phyloP scores from a whole-genome alignment of 1,140 invertebrate genomes.

The Trichogramma pretiosum region DNA sequence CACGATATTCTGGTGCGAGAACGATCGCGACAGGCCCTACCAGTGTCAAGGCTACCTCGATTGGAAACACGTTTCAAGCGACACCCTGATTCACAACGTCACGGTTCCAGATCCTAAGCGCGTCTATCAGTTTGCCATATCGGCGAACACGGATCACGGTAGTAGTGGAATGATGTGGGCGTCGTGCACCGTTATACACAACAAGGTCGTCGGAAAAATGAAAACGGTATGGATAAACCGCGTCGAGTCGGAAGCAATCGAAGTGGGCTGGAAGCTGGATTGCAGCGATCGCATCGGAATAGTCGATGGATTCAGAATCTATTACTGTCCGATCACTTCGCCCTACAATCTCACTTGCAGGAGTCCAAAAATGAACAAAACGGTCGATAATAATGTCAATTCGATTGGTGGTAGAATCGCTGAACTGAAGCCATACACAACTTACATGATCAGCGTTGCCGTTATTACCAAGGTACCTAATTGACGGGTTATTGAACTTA shows the following conservation, averaged over 20 bases:
- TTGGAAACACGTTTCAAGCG: conserved; percentile 47
- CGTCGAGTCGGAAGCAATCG: conserved; percentile 51
- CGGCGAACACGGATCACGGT: conserved; percentile 52
- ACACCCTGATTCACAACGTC: conserved; percentile 43
- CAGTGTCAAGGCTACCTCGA: conserved; percentile 52
- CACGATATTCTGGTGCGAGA: conserved; percentile 67
- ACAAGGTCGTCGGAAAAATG: conserved; percentile 57
- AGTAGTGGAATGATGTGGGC: conserved; percentile 74
- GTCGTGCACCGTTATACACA: conserved; percentile 63
- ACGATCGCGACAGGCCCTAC: conserved; percentile 50
- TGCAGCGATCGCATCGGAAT: conserved; percentile 59
- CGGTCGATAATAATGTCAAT: conserved; percentile 40
- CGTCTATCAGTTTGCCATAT: conserved; percentile 62
- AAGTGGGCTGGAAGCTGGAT: conserved; percentile 60
- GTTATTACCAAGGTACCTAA: conserved; percentile 53
- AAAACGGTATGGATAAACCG: conserved; percentile 54
- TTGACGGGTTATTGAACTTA: no score
- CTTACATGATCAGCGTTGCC: conserved; percentile 65
- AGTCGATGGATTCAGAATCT: conserved; percentile 57
- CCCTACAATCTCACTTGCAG: conserved; percentile 45
- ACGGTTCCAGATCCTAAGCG: conserved; percentile 43
- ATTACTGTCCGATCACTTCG: conserved; percentile 56
- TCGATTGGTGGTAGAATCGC: conserved; percentile 36
- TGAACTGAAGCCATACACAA: conserved; percentile 64
- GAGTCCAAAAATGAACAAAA: conserved; percentile 39